phyloP scores from a whole-genome alignment of 2,113 vertebrate genomes.

The Lophius piscatorius region DNA sequence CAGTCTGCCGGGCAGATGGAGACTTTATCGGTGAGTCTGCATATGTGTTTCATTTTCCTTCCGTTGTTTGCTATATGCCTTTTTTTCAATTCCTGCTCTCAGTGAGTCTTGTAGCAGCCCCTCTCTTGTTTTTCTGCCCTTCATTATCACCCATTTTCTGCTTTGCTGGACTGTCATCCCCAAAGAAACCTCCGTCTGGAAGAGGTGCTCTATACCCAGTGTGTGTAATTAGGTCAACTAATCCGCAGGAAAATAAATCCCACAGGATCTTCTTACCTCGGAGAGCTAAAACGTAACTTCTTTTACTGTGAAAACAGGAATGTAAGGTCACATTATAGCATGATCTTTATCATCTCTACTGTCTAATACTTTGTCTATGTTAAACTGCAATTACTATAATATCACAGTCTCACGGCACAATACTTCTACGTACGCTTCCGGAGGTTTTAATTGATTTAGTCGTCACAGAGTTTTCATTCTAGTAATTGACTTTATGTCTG shows the following conservation, averaged over 20 bases:
- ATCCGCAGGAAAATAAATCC: conserved; percentile 54
- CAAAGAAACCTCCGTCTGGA: conserved; percentile 11
- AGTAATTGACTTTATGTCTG: conserved; percentile 17
- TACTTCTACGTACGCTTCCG: neutral
- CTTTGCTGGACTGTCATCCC: neutral
- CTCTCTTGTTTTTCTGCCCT: neutral
- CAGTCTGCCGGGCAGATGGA: conserved; percentile 83
- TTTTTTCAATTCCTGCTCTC: neutral
- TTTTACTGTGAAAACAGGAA: conserved; percentile 10
- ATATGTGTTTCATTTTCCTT: conserved; percentile 1
- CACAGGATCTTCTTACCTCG: conserved; percentile 41
- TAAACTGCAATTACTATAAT: neutral
- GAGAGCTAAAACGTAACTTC: conserved; percentile 23
- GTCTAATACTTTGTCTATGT: conserved; percentile 9
- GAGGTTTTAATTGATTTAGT: neutral
- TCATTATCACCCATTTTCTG: no score
- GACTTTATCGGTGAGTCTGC: conserved; percentile 88
- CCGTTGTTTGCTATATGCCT: neutral
- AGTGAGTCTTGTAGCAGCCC: neutral
- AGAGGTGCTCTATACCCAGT: conserved; percentile 42
- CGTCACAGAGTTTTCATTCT: neutral
- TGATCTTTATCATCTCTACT: conserved; percentile 30
- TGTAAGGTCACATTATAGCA: conserved; percentile 16
- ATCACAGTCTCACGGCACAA: neutral
- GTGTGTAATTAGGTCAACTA: conserved; percentile 55